Conservation (phyloP, 2,888 invertebrate species). For the Drosophila melanosoma region DNA sequence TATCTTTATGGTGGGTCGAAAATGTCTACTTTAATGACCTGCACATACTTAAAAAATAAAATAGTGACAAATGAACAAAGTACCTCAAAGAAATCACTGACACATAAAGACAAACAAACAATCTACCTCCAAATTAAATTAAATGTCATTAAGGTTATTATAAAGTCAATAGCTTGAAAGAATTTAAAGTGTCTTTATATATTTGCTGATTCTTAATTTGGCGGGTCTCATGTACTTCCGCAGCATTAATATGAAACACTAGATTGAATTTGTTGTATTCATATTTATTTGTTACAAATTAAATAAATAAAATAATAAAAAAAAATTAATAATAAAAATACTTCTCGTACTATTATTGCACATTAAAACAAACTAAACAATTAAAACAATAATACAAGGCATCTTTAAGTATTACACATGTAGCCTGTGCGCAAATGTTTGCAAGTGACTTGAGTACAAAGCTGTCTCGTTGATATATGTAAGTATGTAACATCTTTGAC, state of each 20-base stretch:
- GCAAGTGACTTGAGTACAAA: slow-evolving; percentile 23
- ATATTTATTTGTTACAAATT: slow-evolving; percentile 15
- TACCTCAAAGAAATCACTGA: not conserved
- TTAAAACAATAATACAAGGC: slow-evolving; percentile 11
- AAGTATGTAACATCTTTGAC: slow-evolving; percentile 25
- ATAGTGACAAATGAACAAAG: too few relatives aligned
- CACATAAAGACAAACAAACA: not conserved
- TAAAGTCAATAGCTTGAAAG: not conserved
- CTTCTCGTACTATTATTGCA: slow-evolving; percentile 12
- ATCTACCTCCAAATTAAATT: slow-evolving; percentile 1
- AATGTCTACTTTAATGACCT: not conserved
- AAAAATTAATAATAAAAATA: slow-evolving; percentile 1
- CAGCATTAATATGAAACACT: not conserved
- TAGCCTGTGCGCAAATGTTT: slow-evolving; percentile 15
- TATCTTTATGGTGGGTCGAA: not conserved
- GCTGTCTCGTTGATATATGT: slow-evolving; percentile 8
- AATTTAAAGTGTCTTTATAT: not conserved
- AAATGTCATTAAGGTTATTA: not conserved
- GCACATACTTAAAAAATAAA: not conserved
- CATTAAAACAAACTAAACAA: slow-evolving; percentile 12
- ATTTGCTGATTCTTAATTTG: not conserved
- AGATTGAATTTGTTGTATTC: slow-evolving; percentile 9
- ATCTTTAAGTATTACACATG: slow-evolving; percentile 9
- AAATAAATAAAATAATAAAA: slow-evolving; percentile 14
- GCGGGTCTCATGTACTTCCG: not conserved